A percentile compares a stretch with the other conserved stretches of the same genome.
Conservation (phyloP, 2,888 invertebrate genomes). For the Plebejus anna region DNA sequence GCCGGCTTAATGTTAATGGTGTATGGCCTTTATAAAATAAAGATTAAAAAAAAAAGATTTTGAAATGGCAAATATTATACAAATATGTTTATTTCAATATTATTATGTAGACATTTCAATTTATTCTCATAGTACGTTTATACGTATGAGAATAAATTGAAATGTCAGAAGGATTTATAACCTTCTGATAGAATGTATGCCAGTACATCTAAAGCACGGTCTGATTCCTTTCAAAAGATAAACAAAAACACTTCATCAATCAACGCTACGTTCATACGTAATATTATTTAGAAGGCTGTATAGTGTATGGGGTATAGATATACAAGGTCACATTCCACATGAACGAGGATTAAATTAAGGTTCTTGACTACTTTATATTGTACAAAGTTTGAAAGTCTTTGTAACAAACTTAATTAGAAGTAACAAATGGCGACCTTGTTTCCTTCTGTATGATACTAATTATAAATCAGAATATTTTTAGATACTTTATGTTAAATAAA, state of each 20-base stretch:
- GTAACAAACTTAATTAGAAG: background rate
- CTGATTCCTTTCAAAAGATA: conserved; percentile 13
- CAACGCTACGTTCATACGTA: conserved; percentile 2
- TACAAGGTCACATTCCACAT: conserved; percentile 15
- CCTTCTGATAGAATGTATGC: background rate
- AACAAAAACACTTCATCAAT: conserved; percentile 14
- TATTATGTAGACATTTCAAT: background rate
- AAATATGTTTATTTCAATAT: background rate
- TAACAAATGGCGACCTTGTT: background rate
- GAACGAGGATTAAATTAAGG: background rate
- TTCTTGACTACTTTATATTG: background rate
- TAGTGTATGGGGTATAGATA: background rate
- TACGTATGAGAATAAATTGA: too few relatives aligned
- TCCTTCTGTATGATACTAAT: background rate
- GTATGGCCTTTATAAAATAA: too few relatives aligned
- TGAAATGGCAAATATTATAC: too few relatives aligned
- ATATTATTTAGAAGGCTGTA: background rate
- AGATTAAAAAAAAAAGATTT: too few relatives aligned
- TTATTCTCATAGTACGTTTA: background rate
- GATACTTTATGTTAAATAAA: background rate
- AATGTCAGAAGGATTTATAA: too few relatives aligned
- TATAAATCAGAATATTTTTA: too few relatives aligned
- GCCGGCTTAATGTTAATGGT: too few relatives aligned
- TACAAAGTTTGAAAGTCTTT: background rate
- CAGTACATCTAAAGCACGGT: background rate